Base-by-base conservation (phyloP, 2,113 vertebrate genomes). In the Polypterus bichir region DNA sequence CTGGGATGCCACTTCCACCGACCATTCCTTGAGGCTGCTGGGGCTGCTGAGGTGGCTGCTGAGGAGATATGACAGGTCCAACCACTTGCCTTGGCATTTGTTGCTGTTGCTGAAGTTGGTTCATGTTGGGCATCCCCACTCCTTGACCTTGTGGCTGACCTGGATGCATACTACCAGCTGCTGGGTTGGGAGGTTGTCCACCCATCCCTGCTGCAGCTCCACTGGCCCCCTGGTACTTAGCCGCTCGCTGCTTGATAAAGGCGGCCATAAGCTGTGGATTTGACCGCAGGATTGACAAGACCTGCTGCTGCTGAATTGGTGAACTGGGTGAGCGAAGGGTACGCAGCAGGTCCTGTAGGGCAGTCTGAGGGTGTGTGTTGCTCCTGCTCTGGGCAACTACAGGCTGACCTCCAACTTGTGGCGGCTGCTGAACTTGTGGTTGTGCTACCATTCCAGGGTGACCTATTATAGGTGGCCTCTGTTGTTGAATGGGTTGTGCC, bases 191-290 rank as follows among this genome's bases (percentile, higher is more conserved):
- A 51, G 49, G 49, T 9, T 51, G 49, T 9, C 9, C 74, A 63
- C 5, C 66, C 60, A 54, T 49, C 9, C 49, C 44, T 70, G 2
- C 66, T 4, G 70, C 74, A 2, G 66, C 81, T 3, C 73, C 79
- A 44, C 88, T 86, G 46, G 62, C 85, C 1, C 86, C 87, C 1
- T 89, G 88, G 2, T 98, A 98, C 71, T 91, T 88, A 72, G 94
- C 92, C 0, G 87, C 91, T 66, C 96, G 84, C 74, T 98, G 94
- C 70, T 94, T 96, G 72, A 97, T 97, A 73, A 98, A 98, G 4
- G 96, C 93, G 0, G 96, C 94, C 86, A 98, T 87, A 45, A 98
- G 89, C 60, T 94, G 91, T 46, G 96, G 96, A 70, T 97, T 97
- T 76, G 93, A 92, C n/a, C 96, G 93, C 49, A 98, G 89, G 74